Evolutionary conservation across 2,113 vertebrate species (phyloP).

Genomic region (Paralichthys olivaceus): DNA sequence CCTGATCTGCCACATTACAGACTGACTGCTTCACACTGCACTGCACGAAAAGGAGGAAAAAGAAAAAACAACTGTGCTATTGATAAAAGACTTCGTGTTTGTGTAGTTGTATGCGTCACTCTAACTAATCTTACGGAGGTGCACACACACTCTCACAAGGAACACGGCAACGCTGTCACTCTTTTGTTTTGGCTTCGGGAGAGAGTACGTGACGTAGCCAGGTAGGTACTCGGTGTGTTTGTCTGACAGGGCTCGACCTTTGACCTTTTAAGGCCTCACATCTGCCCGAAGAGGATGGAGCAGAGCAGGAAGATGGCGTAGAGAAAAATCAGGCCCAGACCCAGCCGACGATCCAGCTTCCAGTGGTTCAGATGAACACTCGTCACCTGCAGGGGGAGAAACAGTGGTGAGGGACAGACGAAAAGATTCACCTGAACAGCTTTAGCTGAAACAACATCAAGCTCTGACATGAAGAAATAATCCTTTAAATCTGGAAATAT

Average conservation of each 20-base stretch:
- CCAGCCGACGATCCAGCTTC: slow-evolving; percentile 83
- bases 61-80: slow-evolving; percentile 13
- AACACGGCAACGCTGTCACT: slow-evolving; percentile 26
- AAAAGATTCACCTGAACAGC: background rate
- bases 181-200: slow-evolving; percentile 52
- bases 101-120: slow-evolving; percentile 33
- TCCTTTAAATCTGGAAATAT: background rate
- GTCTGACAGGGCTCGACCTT: slow-evolving; percentile 23
- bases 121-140: slow-evolving; percentile 21
- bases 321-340: slow-evolving; percentile 80
- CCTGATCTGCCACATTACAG: background rate
- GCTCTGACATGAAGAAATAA: background rate
- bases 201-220: slow-evolving; percentile 20
- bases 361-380: slow-evolving; percentile 84
- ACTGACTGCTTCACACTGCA: slow-evolving; percentile 22
- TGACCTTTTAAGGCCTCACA: slow-evolving; percentile 69
- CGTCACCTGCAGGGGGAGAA: slow-evolving; percentile 69
- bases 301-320: slow-evolving; percentile 85
- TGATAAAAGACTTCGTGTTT: slow-evolving; percentile 18
- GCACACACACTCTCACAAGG: slow-evolving; percentile 20
- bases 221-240: slow-evolving; percentile 19
- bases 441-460: too few relatives aligned
- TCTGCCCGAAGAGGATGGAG: slow-evolving; percentile 84
- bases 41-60: slow-evolving; percentile 15
- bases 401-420: background rate